Evolutionary conservation across 2,888 invertebrate genomes (phyloP).

Genomic region (Diogma glabrata): DNA sequence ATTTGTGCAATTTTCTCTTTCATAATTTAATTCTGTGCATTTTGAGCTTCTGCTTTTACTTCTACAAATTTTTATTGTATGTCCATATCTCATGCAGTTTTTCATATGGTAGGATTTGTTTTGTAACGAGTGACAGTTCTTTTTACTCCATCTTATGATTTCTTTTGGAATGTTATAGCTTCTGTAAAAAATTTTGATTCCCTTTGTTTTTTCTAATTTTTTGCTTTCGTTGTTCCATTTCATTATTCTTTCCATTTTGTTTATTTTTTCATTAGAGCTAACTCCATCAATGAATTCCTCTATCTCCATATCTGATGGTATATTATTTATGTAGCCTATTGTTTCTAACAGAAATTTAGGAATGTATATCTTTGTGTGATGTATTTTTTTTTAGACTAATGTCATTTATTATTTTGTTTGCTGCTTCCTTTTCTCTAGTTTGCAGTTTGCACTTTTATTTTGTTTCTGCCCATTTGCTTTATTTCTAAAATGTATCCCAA

Average conservation of each 20-base stretch:
- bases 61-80: not conserved
- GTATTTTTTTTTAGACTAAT: not conserved
- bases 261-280: not conserved
- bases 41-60: not conserved
- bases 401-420: not conserved
- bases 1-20: not conserved
- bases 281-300: not conserved
- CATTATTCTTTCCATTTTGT: not conserved
- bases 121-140: not conserved
- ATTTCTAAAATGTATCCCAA: not conserved
- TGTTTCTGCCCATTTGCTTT: not conserved
- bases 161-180: not conserved
- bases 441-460: not conserved
- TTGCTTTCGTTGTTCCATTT: not conserved
- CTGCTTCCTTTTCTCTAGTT: not conserved
- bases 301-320: not conserved
- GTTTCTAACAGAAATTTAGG: too few relatives aligned
- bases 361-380: too few relatives aligned
- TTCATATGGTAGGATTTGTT: not conserved
- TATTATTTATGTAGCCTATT: not conserved
- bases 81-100: not conserved
- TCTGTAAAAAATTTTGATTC: not conserved
- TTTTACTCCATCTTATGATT: not conserved
- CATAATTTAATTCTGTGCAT: not conserved
- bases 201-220: not conserved